phyloP scores from a whole-genome alignment of 2,797 vertebrate species.

The Mallotus villosus region DNA sequence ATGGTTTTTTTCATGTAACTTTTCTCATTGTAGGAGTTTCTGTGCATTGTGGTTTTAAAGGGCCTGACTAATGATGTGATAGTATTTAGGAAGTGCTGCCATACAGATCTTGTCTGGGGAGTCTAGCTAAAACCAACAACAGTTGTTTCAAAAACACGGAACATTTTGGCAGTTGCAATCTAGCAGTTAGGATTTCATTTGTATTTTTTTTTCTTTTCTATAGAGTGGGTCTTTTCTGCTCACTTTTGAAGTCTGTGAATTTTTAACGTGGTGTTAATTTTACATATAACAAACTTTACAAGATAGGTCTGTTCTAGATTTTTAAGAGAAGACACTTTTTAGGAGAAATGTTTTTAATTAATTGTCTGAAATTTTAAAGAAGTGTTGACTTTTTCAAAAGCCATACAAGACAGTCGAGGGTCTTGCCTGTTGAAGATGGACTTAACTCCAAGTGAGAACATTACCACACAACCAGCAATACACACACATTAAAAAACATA shows the following conservation, averaged over 20 bases:
- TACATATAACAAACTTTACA: conserved; percentile 49
- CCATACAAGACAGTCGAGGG: conserved; percentile 56
- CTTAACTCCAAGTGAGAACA: conserved; percentile 32
- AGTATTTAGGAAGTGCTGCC: conserved; percentile 33
- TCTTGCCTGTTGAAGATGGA: conserved; percentile 32
- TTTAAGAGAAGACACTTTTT: conserved; percentile 49
- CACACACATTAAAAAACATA: background rate
- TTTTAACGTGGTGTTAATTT: conserved; percentile 54
- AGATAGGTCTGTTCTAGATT: conserved; percentile 58
- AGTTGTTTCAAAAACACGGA: conserved; percentile 22
- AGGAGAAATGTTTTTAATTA: conserved; percentile 32
- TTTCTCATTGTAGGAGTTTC: conserved; percentile 33
- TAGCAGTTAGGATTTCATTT: conserved; percentile 30
- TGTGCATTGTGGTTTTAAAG: conserved; percentile 35
- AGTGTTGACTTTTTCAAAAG: conserved; percentile 56
- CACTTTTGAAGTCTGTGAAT: conserved; percentile 67
- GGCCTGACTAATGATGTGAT: conserved; percentile 40
- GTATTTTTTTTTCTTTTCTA: conserved; percentile 41
- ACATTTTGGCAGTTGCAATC: conserved; percentile 37
- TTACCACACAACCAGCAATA: conserved; percentile 46
- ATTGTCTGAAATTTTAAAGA: conserved; percentile 45
- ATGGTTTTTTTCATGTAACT: conserved; percentile 2
- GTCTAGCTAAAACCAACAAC: background rate
- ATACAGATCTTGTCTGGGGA: conserved; percentile 17
- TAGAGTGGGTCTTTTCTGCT: conserved; percentile 56